Conservation (phyloP, 37 sponge, comb jelly and placozoan genomes). For the Crambe crambe region DNA sequence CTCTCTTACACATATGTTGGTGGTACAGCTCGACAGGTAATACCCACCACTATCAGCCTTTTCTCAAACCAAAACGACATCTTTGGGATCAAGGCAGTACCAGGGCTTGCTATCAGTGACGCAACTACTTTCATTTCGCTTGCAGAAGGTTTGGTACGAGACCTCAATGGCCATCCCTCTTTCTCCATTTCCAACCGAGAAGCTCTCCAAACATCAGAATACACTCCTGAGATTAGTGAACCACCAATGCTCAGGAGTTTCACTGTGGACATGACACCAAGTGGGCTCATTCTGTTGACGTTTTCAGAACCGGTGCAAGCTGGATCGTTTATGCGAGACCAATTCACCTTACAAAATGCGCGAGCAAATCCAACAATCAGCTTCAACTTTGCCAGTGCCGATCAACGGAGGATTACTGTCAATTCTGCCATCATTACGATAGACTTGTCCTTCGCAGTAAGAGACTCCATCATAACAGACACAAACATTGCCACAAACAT, state of each 20-base stretch:
- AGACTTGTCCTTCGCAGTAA: conserved; percentile 45
- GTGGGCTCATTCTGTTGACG: conserved; percentile 48
- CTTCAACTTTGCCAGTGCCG: conserved; percentile 54
- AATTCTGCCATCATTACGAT: conserved; percentile 60
- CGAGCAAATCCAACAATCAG: conserved; percentile 19
- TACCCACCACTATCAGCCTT: conserved; percentile 26
- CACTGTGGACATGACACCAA: conserved; percentile 78
- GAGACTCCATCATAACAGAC: conserved; percentile 53
- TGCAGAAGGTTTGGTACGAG: conserved; percentile 58
- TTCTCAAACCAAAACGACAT: conserved; percentile 53
- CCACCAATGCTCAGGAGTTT: conserved; percentile 56
- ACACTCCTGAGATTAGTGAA: conserved; percentile 26
- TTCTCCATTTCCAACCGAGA: conserved; percentile 36
- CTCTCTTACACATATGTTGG: conserved; percentile 57
- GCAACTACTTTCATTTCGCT: conserved; percentile 58
- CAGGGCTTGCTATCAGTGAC: conserved; percentile 53
- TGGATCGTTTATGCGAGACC: conserved; percentile 27
- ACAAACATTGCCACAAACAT: conserved; percentile 47
- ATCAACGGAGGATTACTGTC: conserved; percentile 15
- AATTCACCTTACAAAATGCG: conserved; percentile 57
- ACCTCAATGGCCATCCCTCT: conserved; percentile 26
- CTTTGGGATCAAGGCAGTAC: conserved; percentile 65
- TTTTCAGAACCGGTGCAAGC: conserved; percentile 77
- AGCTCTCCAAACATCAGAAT: conserved; percentile 60
- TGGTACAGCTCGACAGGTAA: conserved; percentile 19